phyloP scores from a whole-genome alignment of 2,888 invertebrate genomes.

The Quadroppia sp. region DNA sequence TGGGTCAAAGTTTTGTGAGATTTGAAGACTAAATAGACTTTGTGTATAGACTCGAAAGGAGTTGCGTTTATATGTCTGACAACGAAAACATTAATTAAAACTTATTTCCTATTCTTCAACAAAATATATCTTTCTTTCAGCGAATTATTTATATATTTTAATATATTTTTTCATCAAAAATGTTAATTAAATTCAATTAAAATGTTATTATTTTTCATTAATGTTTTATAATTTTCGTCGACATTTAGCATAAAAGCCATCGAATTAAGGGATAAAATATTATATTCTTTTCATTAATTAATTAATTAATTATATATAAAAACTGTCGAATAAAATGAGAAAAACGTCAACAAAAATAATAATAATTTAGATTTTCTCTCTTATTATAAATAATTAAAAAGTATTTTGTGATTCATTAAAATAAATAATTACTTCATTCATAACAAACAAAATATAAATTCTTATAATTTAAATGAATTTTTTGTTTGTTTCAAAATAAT shows the following conservation, averaged over 20 bases:
- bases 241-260: background rate
- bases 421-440: too few species aligned
- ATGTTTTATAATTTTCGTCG: background rate
- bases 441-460: too few species aligned
- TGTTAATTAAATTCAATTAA: conserved; percentile 9
- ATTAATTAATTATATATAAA: background rate
- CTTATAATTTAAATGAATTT: too few species aligned
- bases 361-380: too few species aligned
- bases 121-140: background rate
- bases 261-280: background rate
- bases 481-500: too few species aligned
- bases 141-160: background rate
- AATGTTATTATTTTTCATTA: background rate
- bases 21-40: background rate
- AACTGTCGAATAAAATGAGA: background rate
- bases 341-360: background rate
- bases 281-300: background rate
- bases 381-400: too few species aligned
- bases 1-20: background rate
- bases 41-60: background rate
- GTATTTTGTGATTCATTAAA: too few species aligned
- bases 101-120: conserved; percentile 1
- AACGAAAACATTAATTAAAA: conserved; percentile 10
- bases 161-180: background rate
- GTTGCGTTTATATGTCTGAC: conserved; percentile 8